These are phyloP conservation scores for Tyrophagus putrescentiae DNA, from an alignment of 1,140 invertebrate species.

Conservation along the genomic window DNA sequence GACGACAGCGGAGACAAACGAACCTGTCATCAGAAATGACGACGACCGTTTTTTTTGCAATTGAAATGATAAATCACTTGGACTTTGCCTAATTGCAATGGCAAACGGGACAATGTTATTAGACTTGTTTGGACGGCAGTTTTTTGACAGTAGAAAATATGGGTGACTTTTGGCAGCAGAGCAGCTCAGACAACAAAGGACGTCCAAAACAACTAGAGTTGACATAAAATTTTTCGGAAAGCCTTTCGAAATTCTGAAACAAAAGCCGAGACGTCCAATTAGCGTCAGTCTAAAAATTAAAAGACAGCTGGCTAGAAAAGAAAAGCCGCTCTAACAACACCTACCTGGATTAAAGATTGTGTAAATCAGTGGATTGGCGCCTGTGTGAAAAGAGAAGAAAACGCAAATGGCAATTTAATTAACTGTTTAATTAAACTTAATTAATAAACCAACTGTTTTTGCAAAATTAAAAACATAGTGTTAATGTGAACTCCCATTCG, in stretches of 20 bases:
- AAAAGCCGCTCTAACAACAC: not conserved
- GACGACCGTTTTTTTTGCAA: not conserved
- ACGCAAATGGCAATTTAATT: not conserved
- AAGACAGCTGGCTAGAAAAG: not conserved
- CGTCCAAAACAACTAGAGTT: not conserved
- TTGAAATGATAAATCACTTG: constrained; percentile 2
- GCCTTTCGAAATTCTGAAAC: constrained; percentile 81
- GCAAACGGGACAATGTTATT: not conserved
- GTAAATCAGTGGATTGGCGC: constrained; percentile 95
- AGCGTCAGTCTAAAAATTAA: not conserved
- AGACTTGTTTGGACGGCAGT: not conserved
- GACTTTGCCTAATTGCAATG: not conserved
- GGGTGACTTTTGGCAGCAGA: not conserved
- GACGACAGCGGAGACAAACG: not conserved
- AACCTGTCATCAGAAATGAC: not conserved
- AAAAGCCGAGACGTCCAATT: not conserved
- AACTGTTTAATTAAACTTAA: constrained; percentile 2
- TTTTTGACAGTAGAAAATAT: not conserved
- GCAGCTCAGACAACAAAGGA: not conserved
- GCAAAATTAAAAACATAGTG: too few species aligned
- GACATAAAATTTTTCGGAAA: constrained; percentile 65
- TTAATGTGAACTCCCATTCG: too few species aligned
- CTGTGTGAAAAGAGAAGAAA: not conserved
- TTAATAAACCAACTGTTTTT: too few species aligned
- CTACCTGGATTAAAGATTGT: constrained; percentile 87